phyloP scores from a whole-genome alignment of 2,113 vertebrate species.

The Bos indicus region DNA sequence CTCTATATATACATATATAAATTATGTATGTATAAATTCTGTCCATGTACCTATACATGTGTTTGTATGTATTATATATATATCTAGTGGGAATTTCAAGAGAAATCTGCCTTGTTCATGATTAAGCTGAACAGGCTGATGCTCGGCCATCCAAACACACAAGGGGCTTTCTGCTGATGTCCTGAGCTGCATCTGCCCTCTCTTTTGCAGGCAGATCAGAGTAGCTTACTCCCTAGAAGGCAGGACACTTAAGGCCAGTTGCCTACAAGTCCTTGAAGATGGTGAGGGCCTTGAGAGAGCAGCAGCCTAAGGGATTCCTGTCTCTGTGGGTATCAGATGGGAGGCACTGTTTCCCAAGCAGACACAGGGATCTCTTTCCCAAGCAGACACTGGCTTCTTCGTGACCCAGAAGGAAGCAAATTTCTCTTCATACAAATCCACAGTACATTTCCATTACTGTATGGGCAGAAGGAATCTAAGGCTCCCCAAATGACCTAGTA shows the following conservation, averaged over 20 bases:
- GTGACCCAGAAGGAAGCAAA: not conserved
- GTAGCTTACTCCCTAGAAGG: not conserved
- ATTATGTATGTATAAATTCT: not conserved
- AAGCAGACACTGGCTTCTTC: not conserved
- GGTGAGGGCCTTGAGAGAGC: not conserved
- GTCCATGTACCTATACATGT: not conserved
- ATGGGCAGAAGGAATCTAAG: not conserved
- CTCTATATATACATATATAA: not conserved
- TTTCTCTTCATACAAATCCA: not conserved
- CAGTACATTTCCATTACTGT: not conserved
- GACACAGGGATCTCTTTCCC: not conserved
- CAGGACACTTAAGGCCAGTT: not conserved
- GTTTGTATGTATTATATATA: not conserved
- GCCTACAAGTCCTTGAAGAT: not conserved
- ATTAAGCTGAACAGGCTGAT: not conserved
- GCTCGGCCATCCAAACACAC: not conserved
- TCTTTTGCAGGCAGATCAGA: not conserved
- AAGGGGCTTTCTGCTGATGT: not conserved
- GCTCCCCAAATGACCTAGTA: not conserved
- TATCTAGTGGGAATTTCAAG: not conserved
- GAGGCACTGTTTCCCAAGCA: not conserved
- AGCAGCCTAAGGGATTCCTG: not conserved
- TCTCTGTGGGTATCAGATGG: fast-evolving
- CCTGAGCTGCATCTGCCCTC: not conserved
- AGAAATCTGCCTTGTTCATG: not conserved